Conservation (phyloP, 35 echinoderm and acorn worm genomes). For the Diadema setosum region DNA sequence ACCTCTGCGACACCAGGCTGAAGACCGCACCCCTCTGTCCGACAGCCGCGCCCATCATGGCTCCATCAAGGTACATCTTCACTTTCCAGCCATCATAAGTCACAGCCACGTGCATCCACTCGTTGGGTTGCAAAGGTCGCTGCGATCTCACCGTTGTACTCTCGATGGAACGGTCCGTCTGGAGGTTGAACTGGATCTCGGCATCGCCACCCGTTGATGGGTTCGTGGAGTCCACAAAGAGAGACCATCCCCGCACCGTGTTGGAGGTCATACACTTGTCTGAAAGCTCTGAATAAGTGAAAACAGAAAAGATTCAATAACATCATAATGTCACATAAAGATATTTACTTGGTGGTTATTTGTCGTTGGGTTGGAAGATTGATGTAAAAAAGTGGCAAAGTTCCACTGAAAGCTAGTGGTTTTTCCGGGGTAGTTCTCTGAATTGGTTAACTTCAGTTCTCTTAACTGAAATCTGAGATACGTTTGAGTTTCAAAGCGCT, state of each 20-base stretch:
- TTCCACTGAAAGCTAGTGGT: too few relatives aligned
- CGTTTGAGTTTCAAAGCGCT: too few relatives aligned
- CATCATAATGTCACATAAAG: too few relatives aligned
- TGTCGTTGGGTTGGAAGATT: too few relatives aligned
- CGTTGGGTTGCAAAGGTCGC: slow-evolving; percentile 38
- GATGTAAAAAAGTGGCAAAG: too few relatives aligned
- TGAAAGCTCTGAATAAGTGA: neutral
- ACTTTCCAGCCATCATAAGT: slow-evolving; percentile 66
- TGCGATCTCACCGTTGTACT: slow-evolving; percentile 5
- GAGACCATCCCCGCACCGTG: slow-evolving; percentile 58
- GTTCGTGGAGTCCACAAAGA: slow-evolving; percentile 35
- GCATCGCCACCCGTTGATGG: slow-evolving; percentile 3
- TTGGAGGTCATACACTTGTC: neutral
- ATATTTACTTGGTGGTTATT: too few relatives aligned
- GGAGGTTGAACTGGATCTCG: slow-evolving; percentile 47
- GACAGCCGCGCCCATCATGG: slow-evolving; percentile 43
- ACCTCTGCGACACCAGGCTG: slow-evolving; percentile 29
- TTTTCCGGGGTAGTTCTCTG: too few relatives aligned
- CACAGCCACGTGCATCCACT: slow-evolving; percentile 78
- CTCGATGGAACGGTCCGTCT: slow-evolving; percentile 66
- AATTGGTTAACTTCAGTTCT: too few relatives aligned
- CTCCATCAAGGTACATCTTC: slow-evolving; percentile 86
- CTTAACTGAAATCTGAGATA: too few relatives aligned
- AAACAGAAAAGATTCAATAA: neutral
- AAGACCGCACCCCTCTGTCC: slow-evolving; percentile 75